Conservation (phyloP, 1,140 invertebrate species). For the Macrobrachium nipponense region DNA sequence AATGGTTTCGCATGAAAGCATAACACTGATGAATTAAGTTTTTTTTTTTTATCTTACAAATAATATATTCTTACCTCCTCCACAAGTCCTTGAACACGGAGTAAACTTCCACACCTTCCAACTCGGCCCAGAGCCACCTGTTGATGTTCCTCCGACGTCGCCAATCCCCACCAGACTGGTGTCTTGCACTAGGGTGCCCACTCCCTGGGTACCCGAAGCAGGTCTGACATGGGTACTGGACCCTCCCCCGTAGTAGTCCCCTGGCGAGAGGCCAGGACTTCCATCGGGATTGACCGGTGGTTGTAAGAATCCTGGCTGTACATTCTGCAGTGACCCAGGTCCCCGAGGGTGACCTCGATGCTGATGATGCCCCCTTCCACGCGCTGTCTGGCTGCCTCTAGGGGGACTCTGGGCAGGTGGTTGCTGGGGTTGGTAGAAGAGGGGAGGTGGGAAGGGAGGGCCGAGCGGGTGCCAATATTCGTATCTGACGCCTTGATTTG, state of each 20-base stretch:
- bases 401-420: too few species aligned
- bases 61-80: conserved; percentile 40
- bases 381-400: background rate
- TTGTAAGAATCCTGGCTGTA: background rate
- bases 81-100: conserved; percentile 52
- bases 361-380: background rate
- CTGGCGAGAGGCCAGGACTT: conserved; percentile 30
- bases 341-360: background rate
- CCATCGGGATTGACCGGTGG: conserved; percentile 22
- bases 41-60: too few species aligned
- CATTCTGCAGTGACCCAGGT: background rate
- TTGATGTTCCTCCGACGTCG: background rate
- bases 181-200: background rate
- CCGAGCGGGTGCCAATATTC: conserved; percentile 74
- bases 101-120: conserved; percentile 62
- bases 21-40: too few species aligned
- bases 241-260: background rate
- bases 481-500: conserved; percentile 88
- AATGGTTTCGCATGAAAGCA: too few species aligned
- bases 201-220: conserved; percentile 19
- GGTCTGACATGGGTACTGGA: background rate
- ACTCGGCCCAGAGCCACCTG: background rate
- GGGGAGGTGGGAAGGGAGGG: conserved; percentile 18
- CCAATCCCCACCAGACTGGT: background rate
- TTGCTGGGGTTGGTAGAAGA: background rate